Evolutionary conservation across 1,140 invertebrate species (phyloP), one percentile per base, ranked within the genome.

Genomic region (Papilio glaucus): DNA sequence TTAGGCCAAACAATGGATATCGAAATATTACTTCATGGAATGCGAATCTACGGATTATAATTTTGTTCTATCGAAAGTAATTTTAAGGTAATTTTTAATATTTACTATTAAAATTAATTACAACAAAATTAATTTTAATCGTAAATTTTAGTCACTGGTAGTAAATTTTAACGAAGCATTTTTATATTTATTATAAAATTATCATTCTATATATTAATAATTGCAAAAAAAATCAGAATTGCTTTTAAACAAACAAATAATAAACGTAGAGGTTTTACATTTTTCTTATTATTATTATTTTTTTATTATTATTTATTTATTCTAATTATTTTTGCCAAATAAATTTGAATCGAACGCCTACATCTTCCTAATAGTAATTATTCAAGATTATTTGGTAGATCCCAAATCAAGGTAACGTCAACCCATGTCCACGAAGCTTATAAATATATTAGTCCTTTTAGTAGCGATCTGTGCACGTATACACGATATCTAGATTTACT

Each of bases 1-100:
- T 72, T 73, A 67, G 42, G 65, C 62, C 72, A 39, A 39, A 76
- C 71, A 76, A 76, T 76, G 71, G 75, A 67, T 73, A 49, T 71
- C 60, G 53, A 57, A 69, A 72, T 71, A 68, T 62, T 53, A 49
- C 33, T 69, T 61, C n/a, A 24, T 15, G 72, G 72, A 72, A 63
- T 61, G 42, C 13, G 60, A 13, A 45, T 49, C 38, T n/a, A 42
- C 37, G 71, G 24, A 69, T 69, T 49, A 53, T 75, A 72, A 72
- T 38, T 69, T 75, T 10, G 0, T 70, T 72, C 33, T 33, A 5
- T 62, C 18, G 38, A 62, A 38, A 6, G 18, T 33, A 37, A 49
- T 53, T 69, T 38, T 10, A 29, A 69, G 67, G 67, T 69, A 69
- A 69, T 53, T 37, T 69, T 45, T 33, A 18, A n/a, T n/a, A n/a